phyloP scores from a whole-genome alignment of 2,888 invertebrate genomes.

The Machimus rusticus region DNA sequence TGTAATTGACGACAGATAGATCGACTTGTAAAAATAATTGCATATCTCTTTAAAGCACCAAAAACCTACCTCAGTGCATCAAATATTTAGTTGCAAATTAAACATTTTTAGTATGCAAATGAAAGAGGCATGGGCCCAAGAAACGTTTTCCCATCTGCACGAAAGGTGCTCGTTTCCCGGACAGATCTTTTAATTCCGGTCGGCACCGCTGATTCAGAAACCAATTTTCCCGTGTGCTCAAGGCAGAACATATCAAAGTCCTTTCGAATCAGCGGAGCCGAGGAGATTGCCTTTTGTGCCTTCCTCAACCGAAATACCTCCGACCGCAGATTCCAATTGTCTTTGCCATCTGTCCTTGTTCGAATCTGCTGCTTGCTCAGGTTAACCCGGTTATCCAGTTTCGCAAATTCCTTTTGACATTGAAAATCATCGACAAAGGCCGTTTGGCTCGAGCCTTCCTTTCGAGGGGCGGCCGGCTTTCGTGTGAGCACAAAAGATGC shows the following conservation, averaged over 20 bases:
- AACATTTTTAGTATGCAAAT: neutral
- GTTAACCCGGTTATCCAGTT: neutral
- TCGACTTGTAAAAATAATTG: no score
- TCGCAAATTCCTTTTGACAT: neutral
- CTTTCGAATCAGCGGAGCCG: neutral
- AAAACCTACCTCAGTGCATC: neutral
- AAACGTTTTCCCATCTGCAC: neutral
- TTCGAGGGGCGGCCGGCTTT: neutral
- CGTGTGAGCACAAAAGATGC: neutral
- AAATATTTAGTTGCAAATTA: neutral
- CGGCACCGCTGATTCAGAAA: neutral
- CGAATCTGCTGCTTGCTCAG: neutral
- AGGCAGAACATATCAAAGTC: neutral
- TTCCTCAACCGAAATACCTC: neutral
- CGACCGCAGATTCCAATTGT: neutral
- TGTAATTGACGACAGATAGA: no score
- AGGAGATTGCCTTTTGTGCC: neutral
- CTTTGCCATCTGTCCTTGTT: neutral
- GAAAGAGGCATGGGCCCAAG: neutral
- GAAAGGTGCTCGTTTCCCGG: neutral
- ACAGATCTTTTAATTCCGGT: neutral
- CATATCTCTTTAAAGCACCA: no score
- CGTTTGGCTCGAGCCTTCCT: neutral
- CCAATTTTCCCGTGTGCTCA: neutral
- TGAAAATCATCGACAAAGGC: neutral